Evolutionary conservation across 2,888 invertebrate species (phyloP).

Genomic region (Eilema caniola): DNA sequence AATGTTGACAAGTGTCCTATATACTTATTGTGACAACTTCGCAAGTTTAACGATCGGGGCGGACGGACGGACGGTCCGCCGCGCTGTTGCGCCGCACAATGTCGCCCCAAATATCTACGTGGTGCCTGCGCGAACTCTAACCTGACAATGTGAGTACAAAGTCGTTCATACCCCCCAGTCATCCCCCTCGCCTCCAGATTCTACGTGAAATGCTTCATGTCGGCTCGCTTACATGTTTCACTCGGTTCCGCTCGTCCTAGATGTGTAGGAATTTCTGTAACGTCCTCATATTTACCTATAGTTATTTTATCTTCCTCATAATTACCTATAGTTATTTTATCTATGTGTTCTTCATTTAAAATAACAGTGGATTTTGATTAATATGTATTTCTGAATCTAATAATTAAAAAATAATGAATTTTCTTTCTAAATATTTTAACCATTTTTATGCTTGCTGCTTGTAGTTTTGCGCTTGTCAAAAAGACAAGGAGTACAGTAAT

Average conservation of each 20-base stretch:
- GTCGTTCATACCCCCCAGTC: conserved; percentile 20
- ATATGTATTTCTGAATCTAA: neutral
- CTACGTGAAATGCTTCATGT: conserved; percentile 16
- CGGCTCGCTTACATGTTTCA: conserved; percentile 16
- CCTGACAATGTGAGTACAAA: conserved; percentile 25
- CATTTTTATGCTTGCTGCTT: neutral
- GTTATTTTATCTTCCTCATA: neutral
- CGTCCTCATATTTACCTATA: neutral
- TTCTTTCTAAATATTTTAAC: neutral
- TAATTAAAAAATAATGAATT: neutral
- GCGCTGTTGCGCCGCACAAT: conserved; percentile 13
- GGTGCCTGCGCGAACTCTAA: conserved; percentile 23
- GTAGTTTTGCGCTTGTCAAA: neutral
- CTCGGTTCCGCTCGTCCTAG: neutral
- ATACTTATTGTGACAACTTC: conserved; percentile 1
- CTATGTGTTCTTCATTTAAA: neutral
- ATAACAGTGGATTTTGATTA: neutral
- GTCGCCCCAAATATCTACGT: conserved; percentile 18
- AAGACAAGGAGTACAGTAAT: neutral
- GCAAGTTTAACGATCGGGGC: conserved; percentile 19
- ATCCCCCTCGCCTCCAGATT: conserved; percentile 12
- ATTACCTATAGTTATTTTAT: neutral
- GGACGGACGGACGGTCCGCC: conserved; percentile 6
- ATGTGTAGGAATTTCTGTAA: neutral
- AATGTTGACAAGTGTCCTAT: neutral